Percentiles rank a stretch among this genome's conserved stretches.
phyloP scores from a whole-genome alignment of 2,797 vertebrate species.

The Peromyscus melanophrys region DNA sequence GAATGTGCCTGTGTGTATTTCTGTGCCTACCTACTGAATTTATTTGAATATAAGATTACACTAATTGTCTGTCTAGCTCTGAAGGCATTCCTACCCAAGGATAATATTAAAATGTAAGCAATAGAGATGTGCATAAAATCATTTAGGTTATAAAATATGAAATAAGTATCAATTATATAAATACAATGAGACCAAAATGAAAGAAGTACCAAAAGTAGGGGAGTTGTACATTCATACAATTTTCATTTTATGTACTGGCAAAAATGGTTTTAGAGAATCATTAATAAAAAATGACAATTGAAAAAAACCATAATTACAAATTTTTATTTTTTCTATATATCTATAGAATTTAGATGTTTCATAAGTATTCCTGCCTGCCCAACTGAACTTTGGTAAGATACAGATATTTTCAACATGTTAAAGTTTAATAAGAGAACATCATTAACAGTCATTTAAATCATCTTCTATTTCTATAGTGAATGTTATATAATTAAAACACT shows the following conservation, averaged over 20 bases:
- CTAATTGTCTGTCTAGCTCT: neutral
- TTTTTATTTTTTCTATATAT: neutral
- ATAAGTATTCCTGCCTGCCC: neutral
- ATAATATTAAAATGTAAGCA: neutral
- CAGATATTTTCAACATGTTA: neutral
- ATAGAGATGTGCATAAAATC: neutral
- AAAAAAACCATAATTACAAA: neutral
- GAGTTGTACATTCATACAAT: neutral
- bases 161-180: neutral
- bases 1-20: neutral
- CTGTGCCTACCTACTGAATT: neutral
- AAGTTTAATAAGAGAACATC: slow-evolving; percentile 11
- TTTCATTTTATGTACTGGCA: neutral
- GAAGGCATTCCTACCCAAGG: neutral
- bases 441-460: neutral
- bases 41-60: neutral
- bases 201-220: neutral
- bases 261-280: neutral
- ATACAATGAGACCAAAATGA: neutral
- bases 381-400: neutral
- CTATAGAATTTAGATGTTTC: neutral
- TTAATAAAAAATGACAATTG: neutral
- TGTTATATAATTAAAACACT: neutral
- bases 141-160: neutral
- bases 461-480: slow-evolving; percentile 15